Evolutionary conservation across 2,797 vertebrate species (phyloP).

Genomic region (Loris lydekkerianus): DNA sequence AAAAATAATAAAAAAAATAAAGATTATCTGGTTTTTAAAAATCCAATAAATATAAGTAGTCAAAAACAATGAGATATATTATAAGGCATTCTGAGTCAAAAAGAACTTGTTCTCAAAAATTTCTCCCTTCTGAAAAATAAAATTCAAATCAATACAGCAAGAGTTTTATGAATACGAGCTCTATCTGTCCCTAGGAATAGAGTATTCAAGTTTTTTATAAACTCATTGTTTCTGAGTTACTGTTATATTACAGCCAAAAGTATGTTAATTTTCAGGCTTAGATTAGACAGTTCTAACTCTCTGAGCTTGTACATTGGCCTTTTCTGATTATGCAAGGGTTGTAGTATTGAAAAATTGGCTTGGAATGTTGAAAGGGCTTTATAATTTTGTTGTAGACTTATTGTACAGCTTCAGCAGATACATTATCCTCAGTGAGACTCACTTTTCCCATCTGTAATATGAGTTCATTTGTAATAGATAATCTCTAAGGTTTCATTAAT

Average conservation of each 20-base stretch:
- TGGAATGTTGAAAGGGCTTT: neutral
- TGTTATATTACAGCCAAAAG: neutral
- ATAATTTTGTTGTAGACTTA: neutral
- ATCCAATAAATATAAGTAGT: neutral
- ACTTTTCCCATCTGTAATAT: constrained; percentile 24
- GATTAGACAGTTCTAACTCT: neutral
- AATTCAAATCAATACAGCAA: constrained; percentile 40
- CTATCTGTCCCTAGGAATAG: neutral
- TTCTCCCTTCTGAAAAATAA: constrained; percentile 7
- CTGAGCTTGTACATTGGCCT: fast-evolving
- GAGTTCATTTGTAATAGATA: neutral
- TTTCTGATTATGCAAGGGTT: neutral
- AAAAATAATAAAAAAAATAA: too few relatives aligned
- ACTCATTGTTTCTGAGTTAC: neutral
- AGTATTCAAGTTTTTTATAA: neutral
- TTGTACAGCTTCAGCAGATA: neutral
- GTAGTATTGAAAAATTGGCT: neutral
- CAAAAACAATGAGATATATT: neutral
- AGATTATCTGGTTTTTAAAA: neutral
- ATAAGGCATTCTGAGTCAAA: neutral
- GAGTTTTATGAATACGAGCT: neutral
- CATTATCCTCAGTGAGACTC: neutral
- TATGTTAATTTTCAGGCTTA: neutral
- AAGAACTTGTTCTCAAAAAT: constrained; percentile 9
- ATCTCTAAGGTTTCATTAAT: neutral